Evolutionary conservation across 2,113 vertebrate species (phyloP).

Genomic region (Physeter macrocephalus): DNA sequence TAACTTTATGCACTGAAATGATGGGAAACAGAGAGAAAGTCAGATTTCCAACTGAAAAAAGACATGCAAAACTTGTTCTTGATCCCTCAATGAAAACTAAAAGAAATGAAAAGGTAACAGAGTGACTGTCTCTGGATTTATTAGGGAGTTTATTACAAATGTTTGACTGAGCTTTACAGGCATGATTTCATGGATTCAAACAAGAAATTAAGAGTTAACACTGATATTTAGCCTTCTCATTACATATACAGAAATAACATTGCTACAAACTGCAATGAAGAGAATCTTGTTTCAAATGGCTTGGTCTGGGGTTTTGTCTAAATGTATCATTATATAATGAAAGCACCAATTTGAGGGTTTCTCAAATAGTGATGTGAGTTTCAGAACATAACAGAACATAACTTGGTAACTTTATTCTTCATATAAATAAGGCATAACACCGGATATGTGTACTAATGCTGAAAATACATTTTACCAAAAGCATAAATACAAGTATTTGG

Average conservation of each 20-base stretch:
- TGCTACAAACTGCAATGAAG: conserved; percentile 6
- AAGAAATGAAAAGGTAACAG: conserved; percentile 49
- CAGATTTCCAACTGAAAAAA: background rate
- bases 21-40: background rate
- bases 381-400: conserved; percentile 25
- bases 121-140: conserved; percentile 65
- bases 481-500: background rate
- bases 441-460: conserved; percentile 17
- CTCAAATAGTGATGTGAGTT: conserved; percentile 45
- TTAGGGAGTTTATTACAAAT: conserved; percentile 57
- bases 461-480: conserved; percentile 44
- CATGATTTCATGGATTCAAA: conserved; percentile 36
- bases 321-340: conserved; percentile 58
- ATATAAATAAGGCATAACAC: conserved; percentile 54
- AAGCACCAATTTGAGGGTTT: conserved; percentile 65
- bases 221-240: conserved; percentile 29
- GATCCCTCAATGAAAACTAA: background rate
- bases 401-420: conserved; percentile 50
- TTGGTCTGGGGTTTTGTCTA: conserved; percentile 54
- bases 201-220: conserved; percentile 58
- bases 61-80: background rate
- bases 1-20: background rate
- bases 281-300: conserved; percentile 16
- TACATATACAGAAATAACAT: conserved; percentile 18
- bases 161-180: conserved; percentile 36